Conservation (phyloP, 1,140 invertebrate genomes). For the Frieseomelitta varia region DNA sequence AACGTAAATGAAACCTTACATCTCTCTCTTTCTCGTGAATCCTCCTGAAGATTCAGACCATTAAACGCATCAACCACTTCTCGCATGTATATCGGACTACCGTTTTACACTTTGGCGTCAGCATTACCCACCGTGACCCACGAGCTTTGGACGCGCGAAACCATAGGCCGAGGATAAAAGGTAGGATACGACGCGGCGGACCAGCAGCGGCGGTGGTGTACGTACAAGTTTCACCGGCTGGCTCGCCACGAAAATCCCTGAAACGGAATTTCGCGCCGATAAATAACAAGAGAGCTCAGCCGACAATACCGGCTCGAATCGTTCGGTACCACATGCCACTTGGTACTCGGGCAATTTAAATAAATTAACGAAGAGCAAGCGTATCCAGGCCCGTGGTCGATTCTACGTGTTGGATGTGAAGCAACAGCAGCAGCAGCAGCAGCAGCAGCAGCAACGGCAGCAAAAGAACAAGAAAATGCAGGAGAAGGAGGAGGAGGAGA, state of each 20-base stretch:
- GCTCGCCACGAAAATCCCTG: slow-evolving; percentile 58
- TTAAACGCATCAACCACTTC: neutral
- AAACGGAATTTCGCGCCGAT: slow-evolving; percentile 67
- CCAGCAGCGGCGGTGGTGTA: too few relatives aligned
- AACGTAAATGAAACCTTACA: neutral
- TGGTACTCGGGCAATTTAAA: slow-evolving; percentile 75
- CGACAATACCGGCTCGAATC: slow-evolving; percentile 74
- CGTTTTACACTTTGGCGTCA: neutral
- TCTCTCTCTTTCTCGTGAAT: neutral
- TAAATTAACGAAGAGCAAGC: slow-evolving; percentile 76
- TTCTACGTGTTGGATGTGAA: slow-evolving; percentile 27
- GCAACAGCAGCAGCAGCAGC: neutral
- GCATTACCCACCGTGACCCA: neutral
- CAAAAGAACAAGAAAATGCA: neutral
- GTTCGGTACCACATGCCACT: slow-evolving; percentile 67
- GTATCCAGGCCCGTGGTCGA: slow-evolving; percentile 46
- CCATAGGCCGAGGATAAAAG: slow-evolving; percentile 10
- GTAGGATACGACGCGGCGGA: too few relatives aligned
- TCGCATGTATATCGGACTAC: neutral
- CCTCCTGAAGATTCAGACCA: neutral
- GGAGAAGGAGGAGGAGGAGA: slow-evolving; percentile 1
- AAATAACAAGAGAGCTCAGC: slow-evolving; percentile 74
- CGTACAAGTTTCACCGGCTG: slow-evolving; percentile 9
- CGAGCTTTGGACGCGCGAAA: neutral
- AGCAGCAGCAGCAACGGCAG: neutral